These are phyloP conservation scores for Eilema depressum DNA, from an alignment of 2,888 invertebrate genomes.

Conservation along the genomic window DNA sequence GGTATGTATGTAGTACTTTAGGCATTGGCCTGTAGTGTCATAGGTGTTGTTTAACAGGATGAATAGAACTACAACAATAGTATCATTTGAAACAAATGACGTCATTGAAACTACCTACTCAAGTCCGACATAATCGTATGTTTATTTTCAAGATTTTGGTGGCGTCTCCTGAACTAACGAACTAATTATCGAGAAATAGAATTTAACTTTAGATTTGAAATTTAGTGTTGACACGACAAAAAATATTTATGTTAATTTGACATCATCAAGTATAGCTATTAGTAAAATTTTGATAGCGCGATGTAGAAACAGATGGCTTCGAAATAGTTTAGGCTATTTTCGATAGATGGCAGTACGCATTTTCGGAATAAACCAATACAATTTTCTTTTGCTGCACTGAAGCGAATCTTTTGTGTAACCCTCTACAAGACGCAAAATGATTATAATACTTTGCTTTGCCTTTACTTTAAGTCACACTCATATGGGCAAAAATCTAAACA, in stretches of 20 bases:
- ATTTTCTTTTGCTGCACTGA: too few relatives aligned
- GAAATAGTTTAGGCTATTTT: neutral
- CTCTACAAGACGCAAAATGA: too few relatives aligned
- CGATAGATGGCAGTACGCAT: neutral
- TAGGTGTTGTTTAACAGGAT: slow-evolving; percentile 15
- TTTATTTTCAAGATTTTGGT: neutral
- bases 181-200: neutral
- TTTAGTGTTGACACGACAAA: too few relatives aligned
- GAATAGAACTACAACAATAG: slow-evolving; percentile 10
- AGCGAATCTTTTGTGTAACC: too few relatives aligned
- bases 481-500: neutral
- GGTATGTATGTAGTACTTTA: neutral
- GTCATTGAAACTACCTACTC: neutral
- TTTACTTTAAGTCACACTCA: neutral
- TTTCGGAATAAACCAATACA: neutral
- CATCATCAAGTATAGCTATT: neutral
- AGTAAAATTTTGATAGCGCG: neutral
- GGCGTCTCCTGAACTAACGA: neutral
- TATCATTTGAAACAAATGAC: slow-evolving; percentile 4
- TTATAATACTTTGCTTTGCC: too few relatives aligned
- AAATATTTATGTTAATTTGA: neutral
- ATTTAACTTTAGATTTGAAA: too few relatives aligned
- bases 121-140: neutral
- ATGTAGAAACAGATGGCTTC: neutral
- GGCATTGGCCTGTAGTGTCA: slow-evolving; percentile 11